Conservation (phyloP, 2,888 invertebrate genomes). For the Thera britannica region DNA sequence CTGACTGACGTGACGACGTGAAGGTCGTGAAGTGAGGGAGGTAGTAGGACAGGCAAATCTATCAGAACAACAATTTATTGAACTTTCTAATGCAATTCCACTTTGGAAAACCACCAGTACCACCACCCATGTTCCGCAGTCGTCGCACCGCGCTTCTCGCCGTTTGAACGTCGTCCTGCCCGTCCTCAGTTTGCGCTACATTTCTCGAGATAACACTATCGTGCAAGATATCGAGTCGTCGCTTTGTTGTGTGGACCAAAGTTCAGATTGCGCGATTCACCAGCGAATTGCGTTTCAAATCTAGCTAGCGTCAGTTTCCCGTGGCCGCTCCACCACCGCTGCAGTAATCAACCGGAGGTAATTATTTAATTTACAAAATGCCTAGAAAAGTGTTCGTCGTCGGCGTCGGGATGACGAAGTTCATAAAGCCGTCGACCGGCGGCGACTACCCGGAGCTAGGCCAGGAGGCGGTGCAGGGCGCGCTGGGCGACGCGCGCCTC, state of each 20-base stretch:
- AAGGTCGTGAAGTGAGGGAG: no score
- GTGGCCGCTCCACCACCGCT: constrained; percentile 57
- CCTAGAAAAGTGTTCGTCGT: constrained; percentile 92
- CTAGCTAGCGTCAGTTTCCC: constrained; percentile 47
- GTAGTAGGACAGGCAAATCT: no score
- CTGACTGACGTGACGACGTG: no score
- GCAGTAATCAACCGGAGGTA: constrained; percentile 62
- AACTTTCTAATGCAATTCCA: no score
- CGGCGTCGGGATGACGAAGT: constrained; percentile 99
- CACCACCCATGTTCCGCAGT: no score
- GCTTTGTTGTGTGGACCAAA: constrained; percentile 40
- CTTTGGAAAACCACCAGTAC: no score
- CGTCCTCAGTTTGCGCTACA: not conserved
- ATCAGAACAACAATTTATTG: no score
- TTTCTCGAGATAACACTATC: constrained; percentile 27
- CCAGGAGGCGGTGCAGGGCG: constrained; percentile 95
- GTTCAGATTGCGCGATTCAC: constrained; percentile 41
- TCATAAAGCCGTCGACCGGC: constrained; percentile 96
- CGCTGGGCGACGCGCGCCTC: constrained; percentile 93
- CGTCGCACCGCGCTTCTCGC: not conserved
- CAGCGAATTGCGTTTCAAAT: constrained; percentile 40
- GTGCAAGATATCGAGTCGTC: constrained; percentile 26
- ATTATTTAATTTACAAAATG: constrained; percentile 69
- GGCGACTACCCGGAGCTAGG: constrained; percentile 98
- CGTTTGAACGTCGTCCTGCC: not conserved